phyloP scores from a whole-genome alignment of 2,888 invertebrate genomes.

The Chelonus formosanus region DNA sequence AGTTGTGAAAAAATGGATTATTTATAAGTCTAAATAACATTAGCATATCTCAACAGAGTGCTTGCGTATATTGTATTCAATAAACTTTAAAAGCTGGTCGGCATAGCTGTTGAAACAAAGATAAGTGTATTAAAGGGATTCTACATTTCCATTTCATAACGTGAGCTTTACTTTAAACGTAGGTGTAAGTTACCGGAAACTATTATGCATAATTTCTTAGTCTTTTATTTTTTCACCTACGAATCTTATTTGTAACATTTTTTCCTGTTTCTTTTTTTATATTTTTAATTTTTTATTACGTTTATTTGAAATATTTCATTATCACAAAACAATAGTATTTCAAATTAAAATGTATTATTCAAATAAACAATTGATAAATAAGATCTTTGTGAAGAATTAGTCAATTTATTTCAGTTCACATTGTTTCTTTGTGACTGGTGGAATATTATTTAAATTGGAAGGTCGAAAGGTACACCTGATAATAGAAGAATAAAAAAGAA shows the following conservation, averaged over 20 bases:
- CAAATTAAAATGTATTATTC: no score
- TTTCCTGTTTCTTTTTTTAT: neutral
- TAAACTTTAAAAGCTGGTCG: slow-evolving; percentile 56
- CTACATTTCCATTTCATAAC: slow-evolving; percentile 33
- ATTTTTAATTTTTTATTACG: neutral
- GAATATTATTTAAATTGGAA: no score
- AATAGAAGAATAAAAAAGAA: no score
- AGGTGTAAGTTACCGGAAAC: slow-evolving; percentile 1
- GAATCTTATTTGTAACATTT: no score
- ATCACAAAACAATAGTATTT: no score
- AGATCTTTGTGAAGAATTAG: no score
- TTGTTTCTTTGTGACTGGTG: no score
- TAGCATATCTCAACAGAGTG: neutral
- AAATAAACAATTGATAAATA: no score
- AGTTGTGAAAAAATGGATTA: neutral
- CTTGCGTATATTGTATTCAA: slow-evolving; percentile 50
- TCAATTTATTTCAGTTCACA: no score
- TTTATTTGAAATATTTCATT: no score
- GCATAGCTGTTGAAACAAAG: slow-evolving; percentile 56
- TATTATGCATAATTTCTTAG: slow-evolving; percentile 7
- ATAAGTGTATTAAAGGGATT: slow-evolving; percentile 60
- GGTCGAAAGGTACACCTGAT: no score
- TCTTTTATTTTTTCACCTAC: neutral
- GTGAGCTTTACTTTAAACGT: slow-evolving; percentile 15
- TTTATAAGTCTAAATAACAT: neutral